phyloP scores from a whole-genome alignment of 2,113 vertebrate genomes.

The Epinephelus lanceolatus region DNA sequence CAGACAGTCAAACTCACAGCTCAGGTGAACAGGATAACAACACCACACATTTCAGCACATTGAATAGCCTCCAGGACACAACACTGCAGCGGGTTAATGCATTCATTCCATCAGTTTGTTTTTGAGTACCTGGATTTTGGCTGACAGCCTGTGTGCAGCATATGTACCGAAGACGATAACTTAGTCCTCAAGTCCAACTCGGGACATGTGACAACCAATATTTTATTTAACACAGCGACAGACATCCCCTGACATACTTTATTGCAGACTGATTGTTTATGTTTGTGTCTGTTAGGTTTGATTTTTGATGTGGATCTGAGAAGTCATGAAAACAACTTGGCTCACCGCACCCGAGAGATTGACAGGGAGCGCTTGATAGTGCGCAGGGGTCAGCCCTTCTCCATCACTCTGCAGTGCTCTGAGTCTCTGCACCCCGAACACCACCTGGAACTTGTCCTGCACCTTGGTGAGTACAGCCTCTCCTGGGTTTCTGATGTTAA shows the following conservation, averaged over 20 bases:
- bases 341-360: slow-evolving; percentile 87
- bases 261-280: neutral
- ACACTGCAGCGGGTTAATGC: neutral
- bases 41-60: neutral
- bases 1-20: neutral
- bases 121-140: slow-evolving; percentile 22
- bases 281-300: slow-evolving; percentile 53
- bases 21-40: neutral
- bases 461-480: slow-evolving; percentile 78
- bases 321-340: slow-evolving; percentile 83
- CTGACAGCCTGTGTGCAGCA: no score
- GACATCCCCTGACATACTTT: neutral
- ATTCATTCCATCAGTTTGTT: slow-evolving; percentile 24
- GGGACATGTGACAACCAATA: neutral
- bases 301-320: slow-evolving; percentile 79
- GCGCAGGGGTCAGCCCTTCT: slow-evolving; percentile 88
- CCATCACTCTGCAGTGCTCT: slow-evolving; percentile 80
- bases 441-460: slow-evolving; percentile 77
- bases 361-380: slow-evolving; percentile 82
- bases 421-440: slow-evolving; percentile 76
- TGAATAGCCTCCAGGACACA: neutral
- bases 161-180: no score
- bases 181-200: neutral
- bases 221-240: neutral
- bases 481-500: neutral